Evolutionary conservation across 2,888 invertebrate genomes (phyloP).

Genomic region (Branchinecta sandiegonensis): DNA sequence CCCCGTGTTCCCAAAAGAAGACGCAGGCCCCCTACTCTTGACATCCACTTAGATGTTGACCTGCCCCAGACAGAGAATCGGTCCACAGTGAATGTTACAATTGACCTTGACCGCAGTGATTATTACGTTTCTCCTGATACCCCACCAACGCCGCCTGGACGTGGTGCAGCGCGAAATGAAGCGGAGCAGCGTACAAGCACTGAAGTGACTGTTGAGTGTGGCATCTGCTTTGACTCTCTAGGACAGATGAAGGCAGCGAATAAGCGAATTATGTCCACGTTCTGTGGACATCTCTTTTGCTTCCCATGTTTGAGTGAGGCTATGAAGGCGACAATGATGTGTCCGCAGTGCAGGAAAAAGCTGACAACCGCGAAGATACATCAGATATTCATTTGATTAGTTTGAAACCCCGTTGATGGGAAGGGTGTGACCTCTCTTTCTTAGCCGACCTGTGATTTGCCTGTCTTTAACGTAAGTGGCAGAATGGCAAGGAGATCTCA

Average conservation of each 20-base stretch:
- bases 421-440: too few relatives aligned
- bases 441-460: too few relatives aligned
- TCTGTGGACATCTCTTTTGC: constrained; percentile 26
- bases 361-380: constrained; percentile 21
- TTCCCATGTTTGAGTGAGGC: constrained; percentile 22
- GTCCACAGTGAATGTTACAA: constrained; percentile 9
- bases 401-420: not conserved
- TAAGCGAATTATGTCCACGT: constrained; percentile 29
- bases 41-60: constrained; percentile 9
- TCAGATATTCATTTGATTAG: constrained; percentile 22
- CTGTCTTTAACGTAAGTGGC: too few relatives aligned
- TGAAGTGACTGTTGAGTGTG: constrained; percentile 19
- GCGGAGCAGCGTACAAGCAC: not conserved
- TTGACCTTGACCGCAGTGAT: constrained; percentile 14
- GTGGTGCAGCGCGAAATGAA: not conserved
- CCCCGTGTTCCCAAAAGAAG: not conserved
- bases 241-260: constrained; percentile 18
- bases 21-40: not conserved
- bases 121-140: not conserved
- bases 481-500: too few relatives aligned
- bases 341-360: constrained; percentile 24
- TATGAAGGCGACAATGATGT: constrained; percentile 18
- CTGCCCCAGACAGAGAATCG: not conserved
- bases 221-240: constrained; percentile 22
- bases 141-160: not conserved